phyloP scores from a whole-genome alignment of 2,888 invertebrate genomes.

The Stegana nigrithorax region DNA sequence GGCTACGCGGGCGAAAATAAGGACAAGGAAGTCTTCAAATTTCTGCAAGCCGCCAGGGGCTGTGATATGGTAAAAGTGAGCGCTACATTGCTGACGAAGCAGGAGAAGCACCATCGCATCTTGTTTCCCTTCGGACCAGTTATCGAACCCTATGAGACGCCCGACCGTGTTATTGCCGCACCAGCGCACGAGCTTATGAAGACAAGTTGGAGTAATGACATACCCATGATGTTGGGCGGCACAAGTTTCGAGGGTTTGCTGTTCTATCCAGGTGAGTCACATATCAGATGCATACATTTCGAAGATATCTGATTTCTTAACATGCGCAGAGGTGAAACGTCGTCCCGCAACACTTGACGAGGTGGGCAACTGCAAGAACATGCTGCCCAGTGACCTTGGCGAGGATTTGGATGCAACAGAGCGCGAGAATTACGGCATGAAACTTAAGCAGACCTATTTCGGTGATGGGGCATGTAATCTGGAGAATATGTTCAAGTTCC shows the following conservation, averaged over 20 bases:
- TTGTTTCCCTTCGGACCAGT: conserved; percentile 65
- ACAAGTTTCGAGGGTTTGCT: conserved; percentile 66
- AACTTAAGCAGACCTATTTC: conserved; percentile 57
- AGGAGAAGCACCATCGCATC: conserved; percentile 57
- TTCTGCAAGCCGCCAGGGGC: conserved; percentile 51
- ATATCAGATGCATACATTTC: neutral
- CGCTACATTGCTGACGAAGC: conserved; percentile 49
- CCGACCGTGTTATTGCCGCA: conserved; percentile 57
- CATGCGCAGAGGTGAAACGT: conserved; percentile 49
- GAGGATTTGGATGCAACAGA: conserved; percentile 42
- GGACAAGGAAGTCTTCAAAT: conserved; percentile 62
- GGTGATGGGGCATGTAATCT: conserved; percentile 56
- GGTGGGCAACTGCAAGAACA: conserved; percentile 56
- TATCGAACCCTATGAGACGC: conserved; percentile 62
- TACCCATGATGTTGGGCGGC: conserved; percentile 65
- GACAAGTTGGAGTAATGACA: conserved; percentile 60
- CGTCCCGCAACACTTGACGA: conserved; percentile 60
- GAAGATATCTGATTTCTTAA: fast-evolving
- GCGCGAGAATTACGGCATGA: conserved; percentile 46
- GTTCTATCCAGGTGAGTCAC: conserved; percentile 56
- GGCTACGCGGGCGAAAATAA: conserved; percentile 58
- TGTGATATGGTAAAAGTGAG: conserved; percentile 56
- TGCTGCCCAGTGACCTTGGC: conserved; percentile 56
- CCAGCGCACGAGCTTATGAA: conserved; percentile 50
- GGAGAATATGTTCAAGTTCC: conserved; percentile 65